A percentile compares a stretch with the other conserved stretches of the same genome.
Conservation (phyloP, 1,140 invertebrate species). For the Araneus ventricosus region DNA sequence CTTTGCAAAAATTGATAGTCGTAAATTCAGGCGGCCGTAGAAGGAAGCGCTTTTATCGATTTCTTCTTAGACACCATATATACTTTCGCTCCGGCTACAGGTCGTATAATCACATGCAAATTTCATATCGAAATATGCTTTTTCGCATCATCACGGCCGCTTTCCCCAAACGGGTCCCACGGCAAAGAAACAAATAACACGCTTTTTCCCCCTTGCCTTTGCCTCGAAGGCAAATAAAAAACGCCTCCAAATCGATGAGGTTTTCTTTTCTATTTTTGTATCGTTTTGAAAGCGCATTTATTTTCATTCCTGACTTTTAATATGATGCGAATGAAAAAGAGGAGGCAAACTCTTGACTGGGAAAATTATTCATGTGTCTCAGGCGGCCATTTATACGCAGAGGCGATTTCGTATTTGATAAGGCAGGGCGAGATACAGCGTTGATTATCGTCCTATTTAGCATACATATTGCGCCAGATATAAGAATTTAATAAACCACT, state of each 20-base stretch:
- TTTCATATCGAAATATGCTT: slow-evolving; percentile 53
- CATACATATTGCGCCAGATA: slow-evolving; percentile 69
- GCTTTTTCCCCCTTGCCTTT: not conserved
- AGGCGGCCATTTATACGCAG: not conserved
- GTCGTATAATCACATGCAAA: slow-evolving; percentile 58
- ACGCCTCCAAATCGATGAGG: not conserved
- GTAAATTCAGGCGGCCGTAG: not conserved
- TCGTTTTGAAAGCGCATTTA: slow-evolving; percentile 47
- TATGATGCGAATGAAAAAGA: slow-evolving; percentile 54
- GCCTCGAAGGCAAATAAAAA: not conserved
- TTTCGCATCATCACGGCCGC: slow-evolving; percentile 19
- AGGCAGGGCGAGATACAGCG: slow-evolving; percentile 38
- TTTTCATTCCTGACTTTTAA: slow-evolving; percentile 63
- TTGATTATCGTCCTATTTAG: slow-evolving; percentile 67
- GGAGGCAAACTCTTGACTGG: not conserved
- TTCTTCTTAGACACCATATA: not conserved
- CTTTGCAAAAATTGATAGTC: slow-evolving; percentile 45
- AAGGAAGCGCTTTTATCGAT: slow-evolving; percentile 7
- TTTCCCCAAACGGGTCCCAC: slow-evolving; percentile 19
- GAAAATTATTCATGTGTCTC: slow-evolving; percentile 63
- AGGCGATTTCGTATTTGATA: not conserved
- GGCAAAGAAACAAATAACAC: slow-evolving; percentile 20
- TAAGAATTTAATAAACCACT: slow-evolving; percentile 73
- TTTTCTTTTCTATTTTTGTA: slow-evolving; percentile 17
- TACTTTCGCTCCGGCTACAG: slow-evolving; percentile 35